Percentiles rank a stretch among this genome's conserved stretches.
These are phyloP conservation scores for Gandaritis pyraliata DNA, from an alignment of 2,888 invertebrate genomes.

Conservation along the genomic window DNA sequence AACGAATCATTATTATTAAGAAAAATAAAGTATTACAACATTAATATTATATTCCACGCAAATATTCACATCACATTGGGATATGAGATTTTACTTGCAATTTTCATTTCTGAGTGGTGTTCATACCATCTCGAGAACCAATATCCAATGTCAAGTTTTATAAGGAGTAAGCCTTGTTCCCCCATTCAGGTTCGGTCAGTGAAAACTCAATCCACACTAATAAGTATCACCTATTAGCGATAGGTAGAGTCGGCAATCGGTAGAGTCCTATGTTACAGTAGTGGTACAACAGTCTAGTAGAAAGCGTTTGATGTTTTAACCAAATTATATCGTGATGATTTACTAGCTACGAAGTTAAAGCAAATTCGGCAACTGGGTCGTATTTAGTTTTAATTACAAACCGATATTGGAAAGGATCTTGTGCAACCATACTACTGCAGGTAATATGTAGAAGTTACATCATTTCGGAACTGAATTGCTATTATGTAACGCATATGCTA, in stretches of 20 bases:
- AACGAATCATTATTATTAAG: too few species aligned
- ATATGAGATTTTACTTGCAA: too few species aligned
- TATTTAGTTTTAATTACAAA: conserved; percentile 34
- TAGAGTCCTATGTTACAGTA: background rate
- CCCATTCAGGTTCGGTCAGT: too few species aligned
- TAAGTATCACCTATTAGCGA: too few species aligned
- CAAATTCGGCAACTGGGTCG: conserved; percentile 32
- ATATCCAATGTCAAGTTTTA: too few species aligned
- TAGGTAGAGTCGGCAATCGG: background rate
- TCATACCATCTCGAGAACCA: too few species aligned
- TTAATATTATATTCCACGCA: background rate
- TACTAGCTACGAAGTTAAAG: conserved; percentile 15
- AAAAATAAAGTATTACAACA: too few species aligned
- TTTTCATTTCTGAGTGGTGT: too few species aligned
- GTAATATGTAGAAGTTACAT: conserved; percentile 23
- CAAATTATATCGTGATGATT: background rate
- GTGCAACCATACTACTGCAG: conserved; percentile 29
- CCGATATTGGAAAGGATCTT: conserved; percentile 40
- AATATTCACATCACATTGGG: background rate
- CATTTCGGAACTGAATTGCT: conserved; percentile 23
- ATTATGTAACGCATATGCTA: conserved; percentile 22
- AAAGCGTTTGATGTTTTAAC: too few species aligned
- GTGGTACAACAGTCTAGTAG: too few species aligned
- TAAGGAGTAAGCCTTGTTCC: too few species aligned
- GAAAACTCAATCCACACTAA: too few species aligned